Evolutionary conservation across 2,113 vertebrate genomes (phyloP).

Genomic region (Propithecus coquereli): DNA sequence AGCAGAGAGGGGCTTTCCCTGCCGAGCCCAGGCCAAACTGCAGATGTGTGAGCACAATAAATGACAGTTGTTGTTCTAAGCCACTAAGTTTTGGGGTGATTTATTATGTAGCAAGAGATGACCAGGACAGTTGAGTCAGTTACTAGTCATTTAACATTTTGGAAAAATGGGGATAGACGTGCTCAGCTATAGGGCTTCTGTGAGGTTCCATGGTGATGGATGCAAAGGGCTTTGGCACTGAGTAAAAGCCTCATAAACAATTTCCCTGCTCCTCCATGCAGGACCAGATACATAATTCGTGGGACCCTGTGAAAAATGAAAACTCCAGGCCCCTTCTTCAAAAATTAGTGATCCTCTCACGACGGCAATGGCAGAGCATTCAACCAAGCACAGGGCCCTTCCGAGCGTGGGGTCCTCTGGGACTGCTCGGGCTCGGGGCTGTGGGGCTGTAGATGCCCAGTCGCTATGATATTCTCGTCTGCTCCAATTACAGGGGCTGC

Average conservation of each 20-base stretch:
- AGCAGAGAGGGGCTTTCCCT: not conserved
- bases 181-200: not conserved
- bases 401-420: too few species aligned
- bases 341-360: not conserved
- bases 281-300: not conserved
- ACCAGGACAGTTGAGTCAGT: not conserved
- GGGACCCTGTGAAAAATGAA: not conserved
- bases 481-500: too few species aligned
- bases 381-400: not conserved
- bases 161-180: not conserved
- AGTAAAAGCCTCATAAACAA: not conserved
- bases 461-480: not conserved
- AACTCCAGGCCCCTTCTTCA: not conserved
- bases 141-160: not conserved
- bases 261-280: accelerated
- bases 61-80: not conserved
- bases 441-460: not conserved
- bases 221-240: not conserved
- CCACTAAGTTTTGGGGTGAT: not conserved
- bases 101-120: not conserved
- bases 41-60: not conserved
- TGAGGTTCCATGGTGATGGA: not conserved
- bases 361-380: not conserved
- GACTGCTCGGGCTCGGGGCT: not conserved
- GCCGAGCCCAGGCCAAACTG: not conserved